Percentiles rank a stretch among this genome's conserved stretches.
These are phyloP conservation scores for Cinclus cinclus DNA, from an alignment of 2,113 vertebrate genomes.

Conservation along the genomic window DNA sequence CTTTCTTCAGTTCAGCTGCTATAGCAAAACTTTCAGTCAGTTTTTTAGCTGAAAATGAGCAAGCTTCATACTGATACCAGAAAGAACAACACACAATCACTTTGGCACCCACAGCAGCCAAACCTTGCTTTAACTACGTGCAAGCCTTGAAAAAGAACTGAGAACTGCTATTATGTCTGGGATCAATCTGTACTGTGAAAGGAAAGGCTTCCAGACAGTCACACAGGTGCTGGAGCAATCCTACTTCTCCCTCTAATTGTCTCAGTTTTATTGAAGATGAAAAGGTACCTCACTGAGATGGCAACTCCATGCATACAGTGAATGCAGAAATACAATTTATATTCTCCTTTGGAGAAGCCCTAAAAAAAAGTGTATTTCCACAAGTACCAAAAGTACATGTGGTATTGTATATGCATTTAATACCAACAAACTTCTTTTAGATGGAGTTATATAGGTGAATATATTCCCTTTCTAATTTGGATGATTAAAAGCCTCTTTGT, in stretches of 20 bases:
- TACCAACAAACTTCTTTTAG: background rate
- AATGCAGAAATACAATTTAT: background rate
- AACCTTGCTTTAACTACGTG: background rate
- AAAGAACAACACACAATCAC: background rate
- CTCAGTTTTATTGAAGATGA: background rate
- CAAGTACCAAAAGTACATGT: background rate
- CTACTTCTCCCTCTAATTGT: background rate
- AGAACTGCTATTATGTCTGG: background rate
- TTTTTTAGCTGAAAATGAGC: background rate
- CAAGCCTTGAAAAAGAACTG: background rate
- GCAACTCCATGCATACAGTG: background rate
- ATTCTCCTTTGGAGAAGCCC: background rate
- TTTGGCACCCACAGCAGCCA: background rate
- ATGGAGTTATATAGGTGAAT: background rate
- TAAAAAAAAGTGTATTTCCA: background rate
- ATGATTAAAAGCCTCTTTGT: background rate
- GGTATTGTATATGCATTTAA: background rate
- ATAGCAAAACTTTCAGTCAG: background rate
- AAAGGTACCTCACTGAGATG: background rate
- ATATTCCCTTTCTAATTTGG: background rate
- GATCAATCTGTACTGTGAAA: background rate
- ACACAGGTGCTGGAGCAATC: background rate
- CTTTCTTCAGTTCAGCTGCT: background rate
- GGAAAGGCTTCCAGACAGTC: background rate
- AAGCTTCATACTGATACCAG: background rate